Conservation (phyloP, 2,888 invertebrate species). For the Cheiracanthium punctorium region DNA sequence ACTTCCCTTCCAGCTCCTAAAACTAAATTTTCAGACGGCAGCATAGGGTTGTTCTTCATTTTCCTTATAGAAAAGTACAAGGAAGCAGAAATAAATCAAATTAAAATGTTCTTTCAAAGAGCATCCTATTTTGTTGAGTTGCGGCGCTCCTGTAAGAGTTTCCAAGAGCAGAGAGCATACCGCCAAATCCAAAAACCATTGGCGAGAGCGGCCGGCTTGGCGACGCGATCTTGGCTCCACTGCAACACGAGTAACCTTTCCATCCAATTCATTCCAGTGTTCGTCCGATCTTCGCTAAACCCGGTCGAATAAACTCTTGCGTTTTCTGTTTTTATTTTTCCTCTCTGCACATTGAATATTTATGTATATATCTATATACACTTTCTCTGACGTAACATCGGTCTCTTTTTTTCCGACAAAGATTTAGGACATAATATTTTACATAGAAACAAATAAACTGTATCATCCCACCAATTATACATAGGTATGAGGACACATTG, state of each 20-base stretch:
- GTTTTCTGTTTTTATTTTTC: background rate
- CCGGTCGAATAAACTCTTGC: background rate
- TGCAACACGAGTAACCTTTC: background rate
- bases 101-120: background rate
- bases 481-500: too few relatives aligned
- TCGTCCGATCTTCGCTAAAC: background rate
- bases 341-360: background rate
- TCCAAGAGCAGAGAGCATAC: background rate
- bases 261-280: background rate
- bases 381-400: too few relatives aligned
- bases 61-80: too few relatives aligned
- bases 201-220: background rate
- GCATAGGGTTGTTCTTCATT: too few relatives aligned
- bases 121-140: constrained; percentile 1
- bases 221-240: background rate
- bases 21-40: too few relatives aligned
- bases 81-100: background rate
- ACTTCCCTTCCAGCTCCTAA: too few relatives aligned
- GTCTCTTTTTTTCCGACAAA: too few relatives aligned
- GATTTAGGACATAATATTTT: too few relatives aligned
- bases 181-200: background rate
- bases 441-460: too few relatives aligned
- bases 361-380: background rate
- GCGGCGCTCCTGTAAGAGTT: background rate
- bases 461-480: too few relatives aligned